Conservation (phyloP, 2,888 invertebrate genomes). For the Lymantria monacha region DNA sequence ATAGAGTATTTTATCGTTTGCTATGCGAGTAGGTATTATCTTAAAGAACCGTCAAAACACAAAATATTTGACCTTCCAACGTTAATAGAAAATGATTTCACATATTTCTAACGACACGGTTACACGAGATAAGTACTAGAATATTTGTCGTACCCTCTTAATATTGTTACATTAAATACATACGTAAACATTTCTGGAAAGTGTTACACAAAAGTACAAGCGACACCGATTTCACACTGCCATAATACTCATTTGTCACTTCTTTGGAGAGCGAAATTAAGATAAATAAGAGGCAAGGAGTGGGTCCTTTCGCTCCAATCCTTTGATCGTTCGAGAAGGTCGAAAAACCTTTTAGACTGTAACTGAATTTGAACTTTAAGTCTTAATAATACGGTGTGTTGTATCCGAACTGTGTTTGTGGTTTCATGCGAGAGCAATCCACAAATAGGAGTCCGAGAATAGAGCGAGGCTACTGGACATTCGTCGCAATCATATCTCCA, state of each 20-base stretch:
- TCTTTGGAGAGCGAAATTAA: conserved; percentile 72
- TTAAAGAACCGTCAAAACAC: no score
- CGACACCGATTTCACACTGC: conserved; percentile 55
- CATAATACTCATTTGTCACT: conserved; percentile 70
- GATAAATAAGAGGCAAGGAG: conserved; percentile 75
- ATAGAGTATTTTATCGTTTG: no score
- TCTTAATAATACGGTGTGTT: conserved; percentile 54
- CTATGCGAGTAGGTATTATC: no score
- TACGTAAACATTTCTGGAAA: conserved; percentile 39
- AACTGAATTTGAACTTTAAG: conserved; percentile 52
- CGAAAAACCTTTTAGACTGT: conserved; percentile 30
- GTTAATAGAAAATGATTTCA: conserved; percentile 22
- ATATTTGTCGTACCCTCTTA: conserved; percentile 19
- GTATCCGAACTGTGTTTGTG: conserved; percentile 45
- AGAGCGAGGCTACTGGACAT: conserved; percentile 80
- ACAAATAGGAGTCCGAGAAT: conserved; percentile 80
- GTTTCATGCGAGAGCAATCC: conserved; percentile 71
- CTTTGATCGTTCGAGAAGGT: conserved; percentile 45
- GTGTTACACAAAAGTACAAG: conserved; percentile 43
- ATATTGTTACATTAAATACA: conserved; percentile 28
- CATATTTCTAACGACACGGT: conserved; percentile 24
- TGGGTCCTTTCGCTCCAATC: conserved; percentile 69
- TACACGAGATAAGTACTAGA: conserved; percentile 15
- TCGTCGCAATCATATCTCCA: conserved; percentile 71
- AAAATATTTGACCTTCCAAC: conserved; percentile 16